Conservation (phyloP, 2,113 vertebrate genomes). For the Glareola pratincola region DNA sequence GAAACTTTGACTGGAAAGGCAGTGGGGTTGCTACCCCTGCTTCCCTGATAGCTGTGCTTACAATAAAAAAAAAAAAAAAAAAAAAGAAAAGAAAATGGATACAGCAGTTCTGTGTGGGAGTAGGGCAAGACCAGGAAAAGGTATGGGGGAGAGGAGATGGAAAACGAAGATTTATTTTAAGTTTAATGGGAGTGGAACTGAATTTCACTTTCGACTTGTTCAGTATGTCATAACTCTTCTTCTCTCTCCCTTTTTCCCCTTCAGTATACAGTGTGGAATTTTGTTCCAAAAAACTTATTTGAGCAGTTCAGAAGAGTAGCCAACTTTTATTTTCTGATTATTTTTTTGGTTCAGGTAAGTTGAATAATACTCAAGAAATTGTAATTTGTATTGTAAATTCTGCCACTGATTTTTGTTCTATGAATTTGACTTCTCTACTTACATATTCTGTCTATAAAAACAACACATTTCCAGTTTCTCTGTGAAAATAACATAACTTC, state of each 20-base stretch:
- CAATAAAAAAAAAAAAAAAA: background rate
- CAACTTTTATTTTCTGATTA: constrained; percentile 99
- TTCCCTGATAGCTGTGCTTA: background rate
- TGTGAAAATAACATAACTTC: background rate
- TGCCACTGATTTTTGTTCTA: background rate
- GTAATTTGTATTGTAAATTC: background rate
- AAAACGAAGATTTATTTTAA: background rate
- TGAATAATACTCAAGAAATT: background rate
- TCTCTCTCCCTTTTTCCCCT: constrained; percentile 5
- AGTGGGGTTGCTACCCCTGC: background rate
- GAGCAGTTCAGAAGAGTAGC: constrained; percentile 99
- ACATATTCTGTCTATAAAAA: background rate
- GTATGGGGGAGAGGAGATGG: background rate
- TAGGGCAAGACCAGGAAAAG: background rate
- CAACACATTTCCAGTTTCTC: background rate
- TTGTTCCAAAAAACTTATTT: constrained; percentile 98
- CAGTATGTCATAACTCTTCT: background rate
- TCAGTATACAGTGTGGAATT: constrained; percentile 98
- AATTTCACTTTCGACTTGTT: background rate
- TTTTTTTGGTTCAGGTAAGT: constrained; percentile 99
- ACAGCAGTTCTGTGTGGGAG: background rate
- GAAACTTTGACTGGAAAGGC: background rate
- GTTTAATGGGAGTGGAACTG: background rate
- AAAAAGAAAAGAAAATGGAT: background rate
- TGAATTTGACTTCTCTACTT: background rate